These are phyloP conservation scores for Nipponacmea schrenckii DNA, from an alignment of 2,888 invertebrate species.

Conservation along the genomic window DNA sequence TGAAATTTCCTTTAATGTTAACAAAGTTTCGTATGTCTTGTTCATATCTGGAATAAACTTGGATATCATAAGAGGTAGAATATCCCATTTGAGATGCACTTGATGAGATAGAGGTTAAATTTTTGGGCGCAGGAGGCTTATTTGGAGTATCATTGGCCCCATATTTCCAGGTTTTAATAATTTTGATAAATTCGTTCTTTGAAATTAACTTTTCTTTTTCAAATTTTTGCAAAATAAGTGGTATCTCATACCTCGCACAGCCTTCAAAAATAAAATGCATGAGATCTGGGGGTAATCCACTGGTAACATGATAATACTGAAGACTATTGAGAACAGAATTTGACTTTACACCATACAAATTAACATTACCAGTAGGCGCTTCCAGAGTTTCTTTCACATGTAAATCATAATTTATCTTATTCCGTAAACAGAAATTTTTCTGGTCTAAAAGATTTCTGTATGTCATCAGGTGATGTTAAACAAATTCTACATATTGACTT, in stretches of 20 bases:
- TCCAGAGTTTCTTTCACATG: not conserved
- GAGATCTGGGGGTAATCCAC: constrained; percentile 15
- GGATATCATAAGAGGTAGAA: constrained; percentile 19
- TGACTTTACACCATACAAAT: constrained; percentile 13
- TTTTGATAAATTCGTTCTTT: constrained; percentile 6
- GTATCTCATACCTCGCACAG: constrained; percentile 7
- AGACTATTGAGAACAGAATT: constrained; percentile 13
- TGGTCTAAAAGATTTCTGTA: not conserved
- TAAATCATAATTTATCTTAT: not conserved
- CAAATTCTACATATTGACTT: constrained; percentile 16
- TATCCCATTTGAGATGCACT: constrained; percentile 18
- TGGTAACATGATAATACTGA: constrained; percentile 6
- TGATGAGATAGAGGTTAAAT: not conserved
- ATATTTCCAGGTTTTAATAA: constrained; percentile 17
- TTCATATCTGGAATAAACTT: constrained; percentile 7
- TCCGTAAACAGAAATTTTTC: not conserved
- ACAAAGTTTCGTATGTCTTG: constrained; percentile 10
- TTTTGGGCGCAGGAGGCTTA: not conserved
- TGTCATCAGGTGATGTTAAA: constrained; percentile 13
- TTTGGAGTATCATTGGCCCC: constrained; percentile 10
- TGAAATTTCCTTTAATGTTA: constrained; percentile 15
- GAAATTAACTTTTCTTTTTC: constrained; percentile 7
- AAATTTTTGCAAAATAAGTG: constrained; percentile 4
- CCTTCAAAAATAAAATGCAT: constrained; percentile 25
- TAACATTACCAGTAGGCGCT: not conserved